These are phyloP conservation scores for Acanthosepion lycidas DNA, from an alignment of 2,888 invertebrate species.

Conservation along the genomic window DNA sequence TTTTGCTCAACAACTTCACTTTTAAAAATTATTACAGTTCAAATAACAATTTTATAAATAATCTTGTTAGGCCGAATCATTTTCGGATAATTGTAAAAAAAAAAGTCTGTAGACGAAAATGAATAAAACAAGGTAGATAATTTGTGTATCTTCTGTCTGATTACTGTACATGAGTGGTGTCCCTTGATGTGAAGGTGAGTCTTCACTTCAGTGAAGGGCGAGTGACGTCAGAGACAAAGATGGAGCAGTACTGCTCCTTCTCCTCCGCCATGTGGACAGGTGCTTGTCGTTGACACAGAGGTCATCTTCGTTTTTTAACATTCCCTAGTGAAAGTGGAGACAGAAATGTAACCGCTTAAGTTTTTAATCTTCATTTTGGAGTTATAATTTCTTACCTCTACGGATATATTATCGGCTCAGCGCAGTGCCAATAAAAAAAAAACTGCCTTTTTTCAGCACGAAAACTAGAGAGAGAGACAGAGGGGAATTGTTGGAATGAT, in stretches of 20 bases:
- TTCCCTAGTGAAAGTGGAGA: not conserved
- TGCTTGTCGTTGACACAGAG: conserved; percentile 13
- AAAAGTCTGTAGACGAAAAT: not conserved
- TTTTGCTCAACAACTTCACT: no score
- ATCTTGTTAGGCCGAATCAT: not conserved
- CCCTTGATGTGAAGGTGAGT: conserved; percentile 42
- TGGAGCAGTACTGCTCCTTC: conserved; percentile 39
- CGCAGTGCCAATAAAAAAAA: not conserved
- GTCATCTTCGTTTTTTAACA: not conserved
- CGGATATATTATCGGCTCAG: not conserved
- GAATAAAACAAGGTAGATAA: conserved; percentile 13
- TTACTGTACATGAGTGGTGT: not conserved
- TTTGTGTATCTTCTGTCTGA: not conserved
- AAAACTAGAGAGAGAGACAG: not conserved
- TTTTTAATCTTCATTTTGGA: not conserved
- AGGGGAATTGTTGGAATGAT: not conserved
- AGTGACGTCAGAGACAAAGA: conserved; percentile 47
- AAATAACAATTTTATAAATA: no score
- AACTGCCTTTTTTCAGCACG: not conserved
- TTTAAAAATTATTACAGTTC: no score
- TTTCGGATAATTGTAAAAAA: not conserved
- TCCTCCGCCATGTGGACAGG: conserved; percentile 45
- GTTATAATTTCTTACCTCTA: not conserved
- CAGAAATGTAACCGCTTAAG: not conserved
- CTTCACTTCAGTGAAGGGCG: conserved; percentile 33